Base-by-base conservation (phyloP, 1,140 invertebrate genomes). In the Atopsyche davidsoni region DNA sequence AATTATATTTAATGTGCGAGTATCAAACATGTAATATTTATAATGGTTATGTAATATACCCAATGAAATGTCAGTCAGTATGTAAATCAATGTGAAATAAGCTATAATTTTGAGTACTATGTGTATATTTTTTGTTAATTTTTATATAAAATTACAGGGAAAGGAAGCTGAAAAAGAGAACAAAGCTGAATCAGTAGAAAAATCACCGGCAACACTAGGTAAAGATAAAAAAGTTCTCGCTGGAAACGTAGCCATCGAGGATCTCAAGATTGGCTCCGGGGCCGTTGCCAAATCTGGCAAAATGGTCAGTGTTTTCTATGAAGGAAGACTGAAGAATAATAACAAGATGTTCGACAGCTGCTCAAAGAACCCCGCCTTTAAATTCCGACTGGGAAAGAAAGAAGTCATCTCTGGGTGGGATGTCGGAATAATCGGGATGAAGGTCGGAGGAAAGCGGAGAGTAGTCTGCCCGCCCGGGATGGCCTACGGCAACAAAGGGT, bases 341-440 rank as follows among this genome's bases (percentile, higher is more conserved):
- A 88, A 89, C 60, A 90, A 89, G 65, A 76, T 83, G 57, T 90
- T 93, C 63, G 88, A 92, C 64, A 75, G 79, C 38, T 73, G 79
- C 17, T 71, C 67, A 2, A 73, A 82, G 53, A 89, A 89, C 9
- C 77, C 80, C 21, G 88, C 87, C 0, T 93, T 95, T 62, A 87
- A 85, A 67, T 96, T 96, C 70, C 75, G 79, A 14, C 66, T 96
- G 10, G 92, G 92, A 0, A 76, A 76, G 34, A 83, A 83, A 38
- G 88, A 94, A 69, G 92, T 96, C 0, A 94, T 96, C 57, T 84
- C 84, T 60, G 94, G 89, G 19, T 96, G 91, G 92, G 92, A 96
- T 64, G 64, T 87, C 42, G 94, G 90, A 22, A 69, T 96, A 4
- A 63, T 66, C 55, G 92, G 91, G 54, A 92, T 93, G 90, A 94